These are phyloP conservation scores for Oscheius sp. DNA, from an alignment of 2,888 invertebrate genomes.

Conservation along the genomic window DNA sequence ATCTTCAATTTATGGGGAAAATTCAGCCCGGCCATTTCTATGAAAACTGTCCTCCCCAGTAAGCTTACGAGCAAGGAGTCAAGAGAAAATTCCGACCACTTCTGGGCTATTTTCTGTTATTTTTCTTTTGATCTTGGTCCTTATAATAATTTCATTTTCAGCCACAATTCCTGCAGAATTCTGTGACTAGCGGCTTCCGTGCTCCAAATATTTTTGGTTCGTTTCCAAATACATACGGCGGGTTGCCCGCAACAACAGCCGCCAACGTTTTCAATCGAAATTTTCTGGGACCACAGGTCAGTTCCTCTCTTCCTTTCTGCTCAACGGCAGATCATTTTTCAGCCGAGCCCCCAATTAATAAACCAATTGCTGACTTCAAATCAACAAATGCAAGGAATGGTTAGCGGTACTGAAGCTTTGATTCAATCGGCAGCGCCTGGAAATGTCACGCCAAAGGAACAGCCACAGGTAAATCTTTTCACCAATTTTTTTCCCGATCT, in stretches of 20 bases:
- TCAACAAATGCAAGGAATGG: too few relatives aligned
- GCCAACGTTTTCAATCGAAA: background rate
- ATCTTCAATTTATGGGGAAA: too few relatives aligned
- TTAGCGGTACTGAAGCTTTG: too few relatives aligned
- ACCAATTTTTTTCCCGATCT: too few relatives aligned
- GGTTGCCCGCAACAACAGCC: background rate
- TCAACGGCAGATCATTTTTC: background rate
- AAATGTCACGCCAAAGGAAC: too few relatives aligned
- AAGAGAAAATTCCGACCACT: too few relatives aligned
- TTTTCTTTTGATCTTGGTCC: background rate
- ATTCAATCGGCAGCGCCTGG: too few relatives aligned
- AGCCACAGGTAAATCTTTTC: too few relatives aligned
- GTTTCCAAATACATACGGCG: background rate
- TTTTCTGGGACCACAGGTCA: background rate
- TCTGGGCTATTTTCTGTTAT: background rate
- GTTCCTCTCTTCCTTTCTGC: background rate
- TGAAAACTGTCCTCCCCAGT: too few relatives aligned
- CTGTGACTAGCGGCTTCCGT: constrained; percentile 10
- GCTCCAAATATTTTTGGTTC: constrained; percentile 3
- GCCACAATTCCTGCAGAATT: background rate
- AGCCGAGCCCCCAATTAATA: background rate
- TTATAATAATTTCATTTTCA: background rate
- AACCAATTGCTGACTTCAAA: constrained; percentile 7
- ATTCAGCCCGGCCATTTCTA: too few relatives aligned
- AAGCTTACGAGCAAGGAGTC: too few relatives aligned